Evolutionary conservation across 2,797 vertebrate species (phyloP).

Genomic region (Sebastes vulpes): DNA sequence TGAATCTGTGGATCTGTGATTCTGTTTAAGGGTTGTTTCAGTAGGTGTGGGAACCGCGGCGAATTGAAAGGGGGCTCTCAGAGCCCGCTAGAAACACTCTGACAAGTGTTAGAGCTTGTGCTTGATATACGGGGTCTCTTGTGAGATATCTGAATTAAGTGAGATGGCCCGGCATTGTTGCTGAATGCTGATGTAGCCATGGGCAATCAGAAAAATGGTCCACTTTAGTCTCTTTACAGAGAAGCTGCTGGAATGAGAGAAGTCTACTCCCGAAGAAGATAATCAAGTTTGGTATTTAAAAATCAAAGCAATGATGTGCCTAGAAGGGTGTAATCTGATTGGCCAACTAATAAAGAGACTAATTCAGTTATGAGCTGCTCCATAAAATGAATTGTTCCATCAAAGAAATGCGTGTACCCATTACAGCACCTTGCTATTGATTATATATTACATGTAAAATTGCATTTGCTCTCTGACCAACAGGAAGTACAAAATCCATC

Average conservation of each 20-base stretch:
- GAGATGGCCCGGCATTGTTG: conserved; percentile 47
- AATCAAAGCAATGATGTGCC: neutral
- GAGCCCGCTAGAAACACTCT: conserved; percentile 50
- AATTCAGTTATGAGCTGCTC: neutral
- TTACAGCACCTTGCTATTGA: neutral
- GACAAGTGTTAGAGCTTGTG: conserved; percentile 65
- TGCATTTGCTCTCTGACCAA: neutral
- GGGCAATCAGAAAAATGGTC: conserved; percentile 36
- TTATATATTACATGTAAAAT: neutral
- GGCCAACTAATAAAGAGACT: neutral
- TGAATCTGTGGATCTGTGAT: conserved; percentile 67
- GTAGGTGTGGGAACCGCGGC: conserved; percentile 77
- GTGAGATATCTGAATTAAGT: conserved; percentile 59
- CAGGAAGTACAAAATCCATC: neutral
- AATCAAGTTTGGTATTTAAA: conserved; percentile 1
- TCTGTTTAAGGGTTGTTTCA: conserved; percentile 49
- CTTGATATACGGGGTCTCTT: conserved; percentile 67
- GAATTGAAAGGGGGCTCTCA: conserved; percentile 70
- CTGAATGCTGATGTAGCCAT: conserved; percentile 69
- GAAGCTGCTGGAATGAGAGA: conserved; percentile 7
- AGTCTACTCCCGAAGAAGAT: neutral
- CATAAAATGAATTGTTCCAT: neutral
- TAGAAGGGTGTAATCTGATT: neutral
- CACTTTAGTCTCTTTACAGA: neutral
- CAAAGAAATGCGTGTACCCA: neutral